Base-by-base conservation (phyloP, 2,113 vertebrate genomes). In the Gallinago media region DNA sequence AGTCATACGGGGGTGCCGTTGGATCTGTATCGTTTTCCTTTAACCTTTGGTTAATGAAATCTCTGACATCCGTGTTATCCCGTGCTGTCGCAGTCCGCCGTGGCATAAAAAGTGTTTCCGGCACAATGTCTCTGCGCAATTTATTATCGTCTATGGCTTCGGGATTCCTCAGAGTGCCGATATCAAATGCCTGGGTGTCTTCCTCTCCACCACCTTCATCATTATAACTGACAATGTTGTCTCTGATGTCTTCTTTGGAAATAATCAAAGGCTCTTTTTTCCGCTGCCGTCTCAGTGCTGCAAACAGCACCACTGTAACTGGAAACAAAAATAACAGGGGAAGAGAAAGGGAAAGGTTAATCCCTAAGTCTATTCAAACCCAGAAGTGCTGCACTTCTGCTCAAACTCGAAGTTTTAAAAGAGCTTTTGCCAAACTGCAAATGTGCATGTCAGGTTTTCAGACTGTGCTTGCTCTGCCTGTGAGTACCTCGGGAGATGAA, bases 251-350 rank as follows among this genome's bases (percentile, higher is more conserved):
- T 97, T 99, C 99, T 94, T 99, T 99, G 97, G 99, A 99, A 97
- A 99, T 99, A 98, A 99, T 99, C 98, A 99, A 98, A 94, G 99
- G 99, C 94, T 99, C 99, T 92, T 99, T 99, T 88, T 99, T 99
- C 86, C 99, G 96, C 96, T 99, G 99, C 59, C 99, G 97, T 79
- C 99, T 97, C 97, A 99, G 98, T 49, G 99, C 99, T 44, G 99
- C 98, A 75, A 99, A 99, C 96, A 99, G 95, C 78, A 99, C 99
- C 95, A 99, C 99, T 4, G 99, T 99, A 97, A 99, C 99, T 99
- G 96, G 58, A 95, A 93, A 95, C 62, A 96, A 92, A 95, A 88
- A 97, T 65, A 96, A 82, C 91, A 92, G 80, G 3, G 47, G 58
- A 54, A 81, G 62, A 62, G 47, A 67, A 76, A 90, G 88, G 67